These are phyloP conservation scores for Lepidothrix coronata DNA, from an alignment of 2,113 vertebrate species.

Conservation along the genomic window DNA sequence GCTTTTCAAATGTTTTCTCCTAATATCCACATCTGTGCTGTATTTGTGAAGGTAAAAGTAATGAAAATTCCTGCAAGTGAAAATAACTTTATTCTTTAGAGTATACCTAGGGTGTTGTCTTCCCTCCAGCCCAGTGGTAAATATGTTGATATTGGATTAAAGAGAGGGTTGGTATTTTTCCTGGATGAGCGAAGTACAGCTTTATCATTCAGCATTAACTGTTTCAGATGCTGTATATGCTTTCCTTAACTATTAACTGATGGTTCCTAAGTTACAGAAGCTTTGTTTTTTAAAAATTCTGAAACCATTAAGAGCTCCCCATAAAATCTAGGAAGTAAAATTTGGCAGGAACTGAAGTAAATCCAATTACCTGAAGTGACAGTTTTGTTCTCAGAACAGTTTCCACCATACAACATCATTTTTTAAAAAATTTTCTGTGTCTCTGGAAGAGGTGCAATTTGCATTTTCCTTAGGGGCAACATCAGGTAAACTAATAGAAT, in stretches of 20 bases:
- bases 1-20: conserved; percentile 8
- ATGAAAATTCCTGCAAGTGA: conserved; percentile 43
- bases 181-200: neutral
- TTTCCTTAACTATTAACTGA: neutral
- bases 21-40: conserved; percentile 33
- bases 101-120: conserved; percentile 60
- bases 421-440: neutral
- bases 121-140: conserved; percentile 39
- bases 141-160: conserved; percentile 61
- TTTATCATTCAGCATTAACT: conserved; percentile 37
- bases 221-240: neutral
- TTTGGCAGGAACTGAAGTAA: neutral
- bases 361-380: neutral
- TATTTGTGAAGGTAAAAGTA: conserved; percentile 18
- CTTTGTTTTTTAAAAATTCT: neutral
- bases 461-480: neutral
- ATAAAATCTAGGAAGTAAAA: neutral
- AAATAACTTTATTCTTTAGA: conserved; percentile 61
- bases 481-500: neutral
- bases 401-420: neutral
- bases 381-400: neutral
- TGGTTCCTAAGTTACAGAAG: neutral
- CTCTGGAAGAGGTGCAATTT: neutral
- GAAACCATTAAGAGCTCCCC: neutral
- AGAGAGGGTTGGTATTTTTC: conserved; percentile 21